Percentiles rank a stretch among this genome's conserved stretches.
Evolutionary conservation across 2,888 invertebrate genomes (phyloP).

Genomic region (Ichneumoninae sp.): DNA sequence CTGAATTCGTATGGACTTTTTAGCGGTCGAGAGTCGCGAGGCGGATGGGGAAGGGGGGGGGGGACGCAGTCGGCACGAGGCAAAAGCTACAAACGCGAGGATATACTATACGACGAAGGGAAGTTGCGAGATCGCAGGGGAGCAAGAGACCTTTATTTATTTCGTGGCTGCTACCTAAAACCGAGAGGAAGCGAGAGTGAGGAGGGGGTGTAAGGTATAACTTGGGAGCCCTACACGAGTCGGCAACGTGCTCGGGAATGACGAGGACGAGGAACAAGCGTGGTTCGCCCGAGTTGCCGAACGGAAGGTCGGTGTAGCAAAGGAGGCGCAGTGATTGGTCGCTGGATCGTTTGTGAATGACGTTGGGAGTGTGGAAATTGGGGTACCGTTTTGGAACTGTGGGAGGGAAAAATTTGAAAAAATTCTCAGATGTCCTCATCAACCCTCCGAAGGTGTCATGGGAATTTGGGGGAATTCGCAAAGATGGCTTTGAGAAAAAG

Average conservation of each 20-base stretch:
- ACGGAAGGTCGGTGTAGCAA: neutral
- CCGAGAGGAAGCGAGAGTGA: neutral
- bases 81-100: conserved; percentile 39
- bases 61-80: neutral
- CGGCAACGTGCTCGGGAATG: conserved; percentile 16
- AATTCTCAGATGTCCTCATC: neutral
- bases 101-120: conserved; percentile 34
- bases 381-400: neutral
- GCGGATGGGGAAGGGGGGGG: neutral
- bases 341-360: neutral
- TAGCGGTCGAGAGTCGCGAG: conserved; percentile 8
- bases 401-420: neutral
- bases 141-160: conserved; percentile 59
- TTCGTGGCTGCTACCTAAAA: conserved; percentile 36
- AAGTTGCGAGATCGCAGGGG: conserved; percentile 29
- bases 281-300: neutral
- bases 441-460: neutral
- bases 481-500: no score
- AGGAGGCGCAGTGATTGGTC: neutral
- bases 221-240: conserved; percentile 29
- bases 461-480: neutral
- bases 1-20: conserved; percentile 62
- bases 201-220: conserved; percentile 16
- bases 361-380: neutral
- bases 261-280: conserved; percentile 15